A percentile compares a stretch with the other conserved stretches of the same genome.
phyloP scores from a whole-genome alignment of 2,888 invertebrate genomes.

The Andrena bucephala region DNA sequence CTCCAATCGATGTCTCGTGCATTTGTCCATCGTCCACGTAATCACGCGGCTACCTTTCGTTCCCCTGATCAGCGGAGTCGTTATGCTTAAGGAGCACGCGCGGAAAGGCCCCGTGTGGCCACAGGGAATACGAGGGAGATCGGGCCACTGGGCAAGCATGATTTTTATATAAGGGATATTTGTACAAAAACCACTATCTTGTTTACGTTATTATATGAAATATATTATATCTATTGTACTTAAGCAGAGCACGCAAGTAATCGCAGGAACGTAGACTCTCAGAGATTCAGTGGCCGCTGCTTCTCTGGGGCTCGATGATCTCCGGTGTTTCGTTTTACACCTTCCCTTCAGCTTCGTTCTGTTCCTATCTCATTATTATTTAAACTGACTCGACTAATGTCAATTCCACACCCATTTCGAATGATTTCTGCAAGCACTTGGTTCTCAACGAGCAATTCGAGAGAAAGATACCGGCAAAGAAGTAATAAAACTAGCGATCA shows the following conservation, averaged over 20 bases:
- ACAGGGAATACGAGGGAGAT: conserved; percentile 2
- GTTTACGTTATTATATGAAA: conserved; percentile 80
- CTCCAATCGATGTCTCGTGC: conserved; percentile 54
- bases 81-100: conserved; percentile 3
- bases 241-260: conserved; percentile 39
- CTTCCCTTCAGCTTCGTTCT: neutral
- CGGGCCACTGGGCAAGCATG: conserved; percentile 60
- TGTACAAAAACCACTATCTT: conserved; percentile 78
- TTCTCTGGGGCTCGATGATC: conserved; percentile 15
- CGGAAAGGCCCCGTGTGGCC: conserved; percentile 11
- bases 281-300: neutral
- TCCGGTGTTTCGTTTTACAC: conserved; percentile 24
- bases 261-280: conserved; percentile 16
- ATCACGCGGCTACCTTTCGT: conserved; percentile 35
- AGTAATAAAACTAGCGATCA: too few relatives aligned
- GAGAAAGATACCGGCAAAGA: too few relatives aligned
- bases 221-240: conserved; percentile 79
- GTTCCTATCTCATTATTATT: neutral
- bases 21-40: conserved; percentile 60
- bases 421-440: too few relatives aligned
- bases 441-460: too few relatives aligned
- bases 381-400: too few relatives aligned
- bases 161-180: conserved; percentile 78
- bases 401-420: too few relatives aligned
- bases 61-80: conserved; percentile 14